Evolutionary conservation across 2,113 vertebrate genomes (phyloP), one percentile per base, ranked within the genome.

Genomic region (Piprites chloris): DNA sequence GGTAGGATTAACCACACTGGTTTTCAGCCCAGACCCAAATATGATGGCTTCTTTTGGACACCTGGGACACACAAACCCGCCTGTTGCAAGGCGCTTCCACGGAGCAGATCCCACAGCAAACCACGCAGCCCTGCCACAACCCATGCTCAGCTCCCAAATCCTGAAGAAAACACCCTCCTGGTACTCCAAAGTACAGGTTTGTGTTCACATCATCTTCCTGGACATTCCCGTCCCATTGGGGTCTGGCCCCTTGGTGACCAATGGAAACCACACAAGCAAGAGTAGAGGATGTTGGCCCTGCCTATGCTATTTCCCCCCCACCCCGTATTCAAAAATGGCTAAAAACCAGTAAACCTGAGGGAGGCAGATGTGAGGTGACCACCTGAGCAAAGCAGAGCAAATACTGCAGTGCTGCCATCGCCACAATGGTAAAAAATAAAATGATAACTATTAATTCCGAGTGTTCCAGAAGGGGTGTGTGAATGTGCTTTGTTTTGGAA

Each of bases 401-500:
- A 58, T 9, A 21, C 28, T 6, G 6, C 0, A 46, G 62, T 14
- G 39, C 22, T 26, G 33, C 55, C 56, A 35, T 8, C 5, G 1
- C 16, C 15, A 11, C 1, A 3, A 61, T 8, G 26, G 28, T 27
- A 14, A 50, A 82, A 58, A 50, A 26, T 3, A 12, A 37, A 11
- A 46, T n/a, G 33, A 37, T 44, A 52, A 12, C 12, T 5, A 66
- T 91, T 52, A 58, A 85, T 90, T 78, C 67, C 42, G 44, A 56
- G 78, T n/a, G n/a, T 68, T 92, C 1, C 2, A 85, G 95, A 83
- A 94, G 73, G 66, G 65, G 30, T 6, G 37, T 65, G 59, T 19
- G 72, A 79, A 80, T 94, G 76, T 77, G 80, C 91, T 96, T 96
- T 93, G 85, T 77, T 93, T 84, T 11, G 9, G 92, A 88, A 88